Conservation (phyloP, 2,888 invertebrate species). For the Lutraria lutraria region DNA sequence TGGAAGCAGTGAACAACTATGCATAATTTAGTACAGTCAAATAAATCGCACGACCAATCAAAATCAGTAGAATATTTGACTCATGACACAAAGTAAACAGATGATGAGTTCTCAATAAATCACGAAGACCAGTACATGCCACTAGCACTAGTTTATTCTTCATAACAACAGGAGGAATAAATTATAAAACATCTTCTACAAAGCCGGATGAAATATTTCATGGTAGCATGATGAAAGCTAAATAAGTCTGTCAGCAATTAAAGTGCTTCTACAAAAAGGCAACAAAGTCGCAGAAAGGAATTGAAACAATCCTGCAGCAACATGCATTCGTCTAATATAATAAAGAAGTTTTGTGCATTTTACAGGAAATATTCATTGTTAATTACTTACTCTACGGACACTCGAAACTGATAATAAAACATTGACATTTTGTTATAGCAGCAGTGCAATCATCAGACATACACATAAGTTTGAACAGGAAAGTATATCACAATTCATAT, state of each 20-base stretch:
- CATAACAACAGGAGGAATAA: no score
- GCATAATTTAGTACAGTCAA: no score
- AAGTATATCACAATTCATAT: background rate
- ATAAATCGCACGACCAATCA: no score
- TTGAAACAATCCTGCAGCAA: background rate
- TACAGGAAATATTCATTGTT: background rate
- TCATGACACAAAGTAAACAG: no score
- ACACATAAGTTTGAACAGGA: background rate
- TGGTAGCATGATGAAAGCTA: background rate
- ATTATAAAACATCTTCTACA: no score
- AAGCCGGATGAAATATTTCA: background rate
- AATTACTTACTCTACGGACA: slow-evolving; percentile 34
- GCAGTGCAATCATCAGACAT: no score
- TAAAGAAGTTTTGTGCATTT: background rate
- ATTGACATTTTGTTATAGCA: background rate
- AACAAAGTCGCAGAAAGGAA: background rate
- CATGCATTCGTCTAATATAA: background rate
- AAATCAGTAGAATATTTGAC: no score
- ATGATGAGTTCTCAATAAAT: no score
- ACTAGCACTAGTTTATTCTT: no score
- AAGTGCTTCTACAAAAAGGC: background rate
- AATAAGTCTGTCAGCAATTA: background rate
- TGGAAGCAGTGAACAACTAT: no score
- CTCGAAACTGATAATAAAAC: slow-evolving; percentile 9
- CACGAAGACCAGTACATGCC: no score